phyloP scores from a whole-genome alignment of 2,797 vertebrate genomes.

The Lacerta bilineata region DNA sequence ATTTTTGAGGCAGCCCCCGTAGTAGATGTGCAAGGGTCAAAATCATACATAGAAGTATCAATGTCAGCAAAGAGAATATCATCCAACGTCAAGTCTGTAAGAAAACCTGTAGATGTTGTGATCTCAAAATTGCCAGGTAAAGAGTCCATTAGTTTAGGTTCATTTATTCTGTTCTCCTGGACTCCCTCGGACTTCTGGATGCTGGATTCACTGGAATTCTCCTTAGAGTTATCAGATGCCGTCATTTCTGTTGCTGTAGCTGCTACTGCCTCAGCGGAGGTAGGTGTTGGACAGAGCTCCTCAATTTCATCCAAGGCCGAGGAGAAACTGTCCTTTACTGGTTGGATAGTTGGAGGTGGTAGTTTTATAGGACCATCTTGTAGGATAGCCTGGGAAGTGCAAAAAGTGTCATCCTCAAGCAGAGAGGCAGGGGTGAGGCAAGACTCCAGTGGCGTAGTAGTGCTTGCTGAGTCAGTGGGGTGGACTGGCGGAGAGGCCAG shows the following conservation, averaged over 20 bases:
- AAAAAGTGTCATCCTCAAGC: constrained; percentile 91
- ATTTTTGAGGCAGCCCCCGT: constrained; percentile 88
- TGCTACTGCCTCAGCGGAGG: constrained; percentile 83
- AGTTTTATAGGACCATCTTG: constrained; percentile 76
- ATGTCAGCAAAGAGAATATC: constrained; percentile 98
- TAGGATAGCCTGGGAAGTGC: constrained; percentile 83
- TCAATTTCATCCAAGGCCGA: constrained; percentile 92
- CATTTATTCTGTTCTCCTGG: constrained; percentile 82
- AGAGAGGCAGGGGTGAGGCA: constrained; percentile 96
- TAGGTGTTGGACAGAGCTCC: constrained; percentile 93
- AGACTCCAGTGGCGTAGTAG: constrained; percentile 86
- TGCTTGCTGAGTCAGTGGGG: constrained; percentile 80
- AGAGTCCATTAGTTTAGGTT: constrained; percentile 87
- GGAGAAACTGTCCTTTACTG: constrained; percentile 88
- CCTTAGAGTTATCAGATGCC: constrained; percentile 77
- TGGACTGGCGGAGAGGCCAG: constrained; percentile 76
- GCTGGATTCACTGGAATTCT: constrained; percentile 76
- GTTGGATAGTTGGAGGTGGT: constrained; percentile 75
- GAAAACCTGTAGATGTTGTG: constrained; percentile 92
- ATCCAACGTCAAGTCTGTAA: constrained; percentile 97
- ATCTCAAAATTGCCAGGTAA: constrained; percentile 88
- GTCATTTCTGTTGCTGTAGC: constrained; percentile 65
- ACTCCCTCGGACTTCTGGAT: constrained; percentile 83
- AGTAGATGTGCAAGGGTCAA: constrained; percentile 92
- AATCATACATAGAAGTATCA: constrained; percentile 99